phyloP scores from a whole-genome alignment of 2,888 invertebrate species.

The Anorthoa munda region DNA sequence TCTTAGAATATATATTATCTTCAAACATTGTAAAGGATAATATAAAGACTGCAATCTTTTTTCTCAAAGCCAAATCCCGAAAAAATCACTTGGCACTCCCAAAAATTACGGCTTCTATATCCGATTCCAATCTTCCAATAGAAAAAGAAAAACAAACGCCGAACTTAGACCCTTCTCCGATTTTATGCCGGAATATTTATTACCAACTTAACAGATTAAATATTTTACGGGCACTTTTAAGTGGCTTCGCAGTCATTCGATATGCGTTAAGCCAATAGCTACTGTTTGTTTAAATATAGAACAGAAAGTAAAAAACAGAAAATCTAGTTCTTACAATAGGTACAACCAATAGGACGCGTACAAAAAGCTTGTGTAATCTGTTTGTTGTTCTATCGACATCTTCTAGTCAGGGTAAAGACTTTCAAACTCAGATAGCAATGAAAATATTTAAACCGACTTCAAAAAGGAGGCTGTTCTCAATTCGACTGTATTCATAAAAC shows the following conservation, averaged over 20 bases:
- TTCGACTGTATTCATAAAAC: too few species aligned
- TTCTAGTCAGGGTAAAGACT: background rate
- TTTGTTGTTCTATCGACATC: background rate
- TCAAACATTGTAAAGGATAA: background rate
- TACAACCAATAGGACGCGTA: background rate
- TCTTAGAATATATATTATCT: background rate
- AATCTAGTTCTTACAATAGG: background rate
- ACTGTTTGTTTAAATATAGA: constrained; percentile 53
- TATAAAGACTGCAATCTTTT: background rate
- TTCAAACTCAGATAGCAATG: background rate
- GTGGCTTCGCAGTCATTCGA: constrained; percentile 68
- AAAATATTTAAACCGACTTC: background rate
- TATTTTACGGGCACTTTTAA: constrained; percentile 67
- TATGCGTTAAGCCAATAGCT: constrained; percentile 68
- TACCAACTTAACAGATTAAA: constrained; percentile 70
- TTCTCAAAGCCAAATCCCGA: background rate
- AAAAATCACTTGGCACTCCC: constrained; percentile 10
- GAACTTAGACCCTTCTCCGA: constrained; percentile 57
- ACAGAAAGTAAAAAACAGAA: constrained; percentile 13
- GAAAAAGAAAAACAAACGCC: constrained; percentile 58
- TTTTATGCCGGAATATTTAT: constrained; percentile 67
- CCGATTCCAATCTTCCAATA: constrained; percentile 40
- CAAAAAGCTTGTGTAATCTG: background rate
- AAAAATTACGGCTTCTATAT: constrained; percentile 50
- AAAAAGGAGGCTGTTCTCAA: too few species aligned